A percentile compares a stretch with the other conserved stretches of the same genome.
Evolutionary conservation across 2,797 vertebrate genomes (phyloP).

Genomic region (Hippoglossus hippoglossus): DNA sequence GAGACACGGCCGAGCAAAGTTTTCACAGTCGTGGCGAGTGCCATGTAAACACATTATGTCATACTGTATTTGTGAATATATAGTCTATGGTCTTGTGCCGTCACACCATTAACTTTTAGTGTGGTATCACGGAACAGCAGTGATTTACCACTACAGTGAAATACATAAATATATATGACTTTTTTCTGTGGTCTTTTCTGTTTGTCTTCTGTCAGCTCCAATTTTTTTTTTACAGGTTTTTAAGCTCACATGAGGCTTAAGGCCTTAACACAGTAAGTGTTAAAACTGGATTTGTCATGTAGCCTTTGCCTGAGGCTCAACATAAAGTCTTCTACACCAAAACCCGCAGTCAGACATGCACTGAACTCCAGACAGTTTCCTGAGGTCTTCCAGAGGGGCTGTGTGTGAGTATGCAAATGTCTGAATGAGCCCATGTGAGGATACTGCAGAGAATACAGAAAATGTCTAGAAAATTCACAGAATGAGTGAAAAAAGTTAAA

Average conservation of each 20-base stretch:
- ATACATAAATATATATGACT: constrained; percentile 20
- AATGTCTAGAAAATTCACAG: no score
- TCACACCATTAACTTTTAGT: constrained; percentile 37
- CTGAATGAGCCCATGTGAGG: no score
- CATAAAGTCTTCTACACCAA: constrained; percentile 3
- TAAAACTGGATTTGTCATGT: constrained; percentile 8
- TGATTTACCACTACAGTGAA: constrained; percentile 21
- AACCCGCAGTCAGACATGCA: no score
- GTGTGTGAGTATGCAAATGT: no score
- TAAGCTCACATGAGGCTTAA: background rate
- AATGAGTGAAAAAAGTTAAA: no score
- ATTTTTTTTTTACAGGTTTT: background rate
- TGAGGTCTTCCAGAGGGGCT: no score
- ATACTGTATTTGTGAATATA: constrained; percentile 54
- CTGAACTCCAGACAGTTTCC: no score
- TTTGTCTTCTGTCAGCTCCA: background rate
- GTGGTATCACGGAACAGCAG: constrained; percentile 1
- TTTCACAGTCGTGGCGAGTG: constrained; percentile 62
- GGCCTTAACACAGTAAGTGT: background rate
- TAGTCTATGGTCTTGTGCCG: constrained; percentile 52
- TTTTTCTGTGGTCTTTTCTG: background rate
- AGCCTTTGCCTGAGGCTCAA: constrained; percentile 1
- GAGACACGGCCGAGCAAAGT: constrained; percentile 48
- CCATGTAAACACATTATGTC: constrained; percentile 67
- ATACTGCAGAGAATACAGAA: no score